Percentiles rank a stretch among this genome's conserved stretches.
Conservation (phyloP, 2,888 invertebrate species). For the Anoplius nigerrimus region DNA sequence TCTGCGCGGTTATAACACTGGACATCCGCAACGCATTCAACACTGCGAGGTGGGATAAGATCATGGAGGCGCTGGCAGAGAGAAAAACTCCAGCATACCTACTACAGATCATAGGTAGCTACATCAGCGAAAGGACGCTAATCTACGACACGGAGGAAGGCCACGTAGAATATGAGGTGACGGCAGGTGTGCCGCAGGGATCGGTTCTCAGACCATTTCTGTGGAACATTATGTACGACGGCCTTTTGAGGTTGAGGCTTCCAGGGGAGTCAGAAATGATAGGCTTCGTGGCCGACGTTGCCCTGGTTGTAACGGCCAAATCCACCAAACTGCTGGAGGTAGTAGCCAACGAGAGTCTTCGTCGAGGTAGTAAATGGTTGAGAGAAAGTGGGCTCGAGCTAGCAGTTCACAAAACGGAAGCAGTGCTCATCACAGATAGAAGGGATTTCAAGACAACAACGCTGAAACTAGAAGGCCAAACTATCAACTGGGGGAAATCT, state of each 20-base stretch:
- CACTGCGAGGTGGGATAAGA: background rate
- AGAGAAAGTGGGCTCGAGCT: background rate
- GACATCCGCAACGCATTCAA: slow-evolving; percentile 7
- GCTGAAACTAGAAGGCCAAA: background rate
- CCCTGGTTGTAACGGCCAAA: background rate
- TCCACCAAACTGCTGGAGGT: background rate
- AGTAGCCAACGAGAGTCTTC: background rate
- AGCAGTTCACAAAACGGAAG: background rate
- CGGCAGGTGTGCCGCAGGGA: background rate
- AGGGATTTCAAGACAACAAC: background rate
- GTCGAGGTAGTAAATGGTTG: background rate
- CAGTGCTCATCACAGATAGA: background rate
- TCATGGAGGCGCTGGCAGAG: background rate
- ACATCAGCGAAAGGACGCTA: background rate
- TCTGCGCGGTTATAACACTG: background rate
- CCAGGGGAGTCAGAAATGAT: background rate
- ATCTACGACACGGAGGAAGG: background rate
- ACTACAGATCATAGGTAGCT: background rate
- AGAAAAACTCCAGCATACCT: background rate
- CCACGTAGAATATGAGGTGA: background rate
- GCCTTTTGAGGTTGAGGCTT: background rate
- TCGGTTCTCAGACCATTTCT: background rate
- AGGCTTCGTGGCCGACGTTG: background rate
- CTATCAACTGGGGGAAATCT: too few relatives aligned
- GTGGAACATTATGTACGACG: background rate